Percentiles rank a stretch among this genome's conserved stretches.
Conservation (phyloP, 2,113 vertebrate genomes). For the Pangasianodon gigas region DNA sequence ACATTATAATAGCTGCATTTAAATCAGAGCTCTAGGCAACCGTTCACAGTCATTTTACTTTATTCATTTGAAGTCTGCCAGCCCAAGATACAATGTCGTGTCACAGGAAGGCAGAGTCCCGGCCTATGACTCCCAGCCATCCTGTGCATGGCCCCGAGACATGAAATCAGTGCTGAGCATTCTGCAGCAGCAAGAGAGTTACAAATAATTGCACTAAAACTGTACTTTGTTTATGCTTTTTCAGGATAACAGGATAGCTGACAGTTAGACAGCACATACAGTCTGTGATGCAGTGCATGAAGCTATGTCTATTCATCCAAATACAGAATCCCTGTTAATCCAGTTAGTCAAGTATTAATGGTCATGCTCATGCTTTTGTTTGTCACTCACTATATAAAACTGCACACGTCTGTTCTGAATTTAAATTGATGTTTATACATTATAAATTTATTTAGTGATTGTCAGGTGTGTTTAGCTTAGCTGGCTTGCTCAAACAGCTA, state of each 20-base stretch:
- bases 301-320: slow-evolving; percentile 17
- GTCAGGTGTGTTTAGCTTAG: background rate
- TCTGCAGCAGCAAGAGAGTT: slow-evolving; percentile 72
- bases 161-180: slow-evolving; percentile 74
- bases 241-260: slow-evolving; percentile 36
- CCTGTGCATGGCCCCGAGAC: slow-evolving; percentile 63
- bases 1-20: too few species aligned
- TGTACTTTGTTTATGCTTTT: slow-evolving; percentile 54
- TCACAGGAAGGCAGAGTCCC: slow-evolving; percentile 64
- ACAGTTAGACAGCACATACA: slow-evolving; percentile 29
- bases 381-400: slow-evolving; percentile 13
- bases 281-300: slow-evolving; percentile 10
- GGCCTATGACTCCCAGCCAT: slow-evolving; percentile 68
- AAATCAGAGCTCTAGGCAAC: slow-evolving; percentile 10
- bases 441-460: slow-evolving; percentile 1
- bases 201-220: slow-evolving; percentile 63
- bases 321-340: background rate
- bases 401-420: background rate
- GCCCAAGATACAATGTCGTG: slow-evolving; percentile 11
- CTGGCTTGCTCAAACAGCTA: background rate
- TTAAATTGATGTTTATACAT: slow-evolving; percentile 9
- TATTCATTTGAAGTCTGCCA: slow-evolving; percentile 29
- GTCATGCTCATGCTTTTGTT: slow-evolving; percentile 11
- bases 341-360: slow-evolving; percentile 21
- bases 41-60: background rate